Conservation (phyloP, 2,888 invertebrate genomes). For the Idaea aversata region DNA sequence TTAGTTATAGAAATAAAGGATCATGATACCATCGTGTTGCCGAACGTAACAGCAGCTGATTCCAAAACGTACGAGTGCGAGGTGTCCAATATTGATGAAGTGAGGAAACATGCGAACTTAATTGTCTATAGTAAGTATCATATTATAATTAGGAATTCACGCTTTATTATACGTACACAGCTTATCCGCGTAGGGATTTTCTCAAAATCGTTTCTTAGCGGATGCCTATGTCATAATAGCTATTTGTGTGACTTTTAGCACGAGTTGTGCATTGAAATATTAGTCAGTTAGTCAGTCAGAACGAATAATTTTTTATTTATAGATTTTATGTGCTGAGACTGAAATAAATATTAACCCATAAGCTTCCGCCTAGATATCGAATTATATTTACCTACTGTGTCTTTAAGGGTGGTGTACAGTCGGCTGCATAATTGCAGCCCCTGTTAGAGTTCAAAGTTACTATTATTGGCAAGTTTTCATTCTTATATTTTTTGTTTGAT, state of each 20-base stretch:
- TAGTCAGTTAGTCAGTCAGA: no score
- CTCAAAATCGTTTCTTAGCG: not conserved
- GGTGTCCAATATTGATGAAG: conserved; percentile 50
- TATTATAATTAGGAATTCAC: not conserved
- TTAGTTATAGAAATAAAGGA: conserved; percentile 44
- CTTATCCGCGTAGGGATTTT: not conserved
- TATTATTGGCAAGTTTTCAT: no score
- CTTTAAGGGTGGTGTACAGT: no score
- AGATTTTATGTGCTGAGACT: no score
- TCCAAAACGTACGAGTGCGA: conserved; percentile 66
- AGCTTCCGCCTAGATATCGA: no score
- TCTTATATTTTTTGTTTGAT: no score
- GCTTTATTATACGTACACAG: not conserved
- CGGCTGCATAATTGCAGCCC: no score
- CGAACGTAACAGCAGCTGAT: conserved; percentile 44
- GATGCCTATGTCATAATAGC: no score
- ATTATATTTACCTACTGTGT: no score
- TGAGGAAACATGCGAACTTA: conserved; percentile 42
- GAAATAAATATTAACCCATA: no score
- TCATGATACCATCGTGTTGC: conserved; percentile 51
- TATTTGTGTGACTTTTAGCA: not conserved
- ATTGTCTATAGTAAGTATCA: conserved; percentile 62
- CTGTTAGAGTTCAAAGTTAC: no score
- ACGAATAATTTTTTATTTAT: no score
- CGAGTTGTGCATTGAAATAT: not conserved